Evolutionary conservation across 2,797 vertebrate genomes (phyloP).

Genomic region (Prunella strophiata): DNA sequence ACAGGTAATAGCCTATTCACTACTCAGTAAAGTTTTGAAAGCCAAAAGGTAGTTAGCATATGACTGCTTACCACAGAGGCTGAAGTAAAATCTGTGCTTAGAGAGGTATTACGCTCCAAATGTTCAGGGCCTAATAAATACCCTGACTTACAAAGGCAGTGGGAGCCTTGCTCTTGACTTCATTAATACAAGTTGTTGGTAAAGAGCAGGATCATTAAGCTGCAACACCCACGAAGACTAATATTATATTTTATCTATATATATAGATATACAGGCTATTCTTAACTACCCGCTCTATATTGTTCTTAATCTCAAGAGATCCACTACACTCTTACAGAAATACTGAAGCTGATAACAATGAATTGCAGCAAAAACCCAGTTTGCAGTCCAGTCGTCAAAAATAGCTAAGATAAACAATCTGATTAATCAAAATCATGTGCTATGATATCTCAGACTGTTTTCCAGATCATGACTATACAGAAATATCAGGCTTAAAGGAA

Average conservation of each 20-base stretch:
- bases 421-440: background rate
- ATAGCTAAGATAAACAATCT: background rate
- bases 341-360: background rate
- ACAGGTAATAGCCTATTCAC: background rate
- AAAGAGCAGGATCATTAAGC: background rate
- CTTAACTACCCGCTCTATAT: background rate
- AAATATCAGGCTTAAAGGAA: background rate
- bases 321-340: background rate
- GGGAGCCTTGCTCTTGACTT: background rate
- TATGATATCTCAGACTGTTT: background rate
- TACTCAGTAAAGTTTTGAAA: background rate
- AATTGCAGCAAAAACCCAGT: background rate
- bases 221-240: background rate
- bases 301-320: background rate
- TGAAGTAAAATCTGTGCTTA: background rate
- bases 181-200: background rate
- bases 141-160: background rate
- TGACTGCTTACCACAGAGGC: background rate
- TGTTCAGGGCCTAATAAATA: background rate
- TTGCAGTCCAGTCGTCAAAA: background rate
- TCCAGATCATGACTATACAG: background rate
- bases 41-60: background rate
- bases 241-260: background rate
- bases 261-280: background rate
- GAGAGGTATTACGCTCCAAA: background rate